A percentile compares a stretch with the other conserved stretches of the same genome.
phyloP scores from a whole-genome alignment of 1,140 invertebrate species.

The Planococcus citri region DNA sequence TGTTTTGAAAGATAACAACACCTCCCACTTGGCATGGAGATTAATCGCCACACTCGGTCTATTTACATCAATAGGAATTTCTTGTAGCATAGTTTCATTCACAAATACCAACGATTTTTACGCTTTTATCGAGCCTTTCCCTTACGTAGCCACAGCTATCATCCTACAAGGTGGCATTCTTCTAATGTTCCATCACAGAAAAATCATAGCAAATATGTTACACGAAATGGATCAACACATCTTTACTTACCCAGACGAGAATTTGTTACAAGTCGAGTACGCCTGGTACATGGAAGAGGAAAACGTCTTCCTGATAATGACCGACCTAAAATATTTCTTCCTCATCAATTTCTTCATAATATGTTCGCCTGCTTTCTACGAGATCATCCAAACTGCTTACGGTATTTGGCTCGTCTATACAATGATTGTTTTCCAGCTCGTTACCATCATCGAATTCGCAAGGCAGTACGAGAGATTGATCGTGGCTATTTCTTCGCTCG shows the following conservation, averaged over 20 bases:
- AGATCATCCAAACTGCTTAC: neutral
- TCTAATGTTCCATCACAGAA: neutral
- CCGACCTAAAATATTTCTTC: neutral
- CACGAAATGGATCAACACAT: neutral
- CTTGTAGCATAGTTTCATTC: neutral
- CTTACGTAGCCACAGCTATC: neutral
- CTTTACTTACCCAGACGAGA: neutral
- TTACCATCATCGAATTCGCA: neutral
- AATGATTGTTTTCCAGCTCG: neutral
- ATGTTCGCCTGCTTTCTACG: neutral
- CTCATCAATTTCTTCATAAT: neutral
- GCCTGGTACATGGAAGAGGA: neutral
- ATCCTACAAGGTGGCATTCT: neutral
- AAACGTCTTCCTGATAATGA: neutral
- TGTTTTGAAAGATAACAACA: too few species aligned
- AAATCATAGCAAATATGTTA: neutral
- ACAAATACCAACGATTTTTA: neutral
- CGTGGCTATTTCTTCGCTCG: too few species aligned
- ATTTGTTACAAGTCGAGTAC: neutral
- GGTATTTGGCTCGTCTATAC: neutral
- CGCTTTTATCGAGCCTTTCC: neutral
- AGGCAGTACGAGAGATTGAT: too few species aligned
- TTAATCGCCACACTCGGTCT: too few species aligned
- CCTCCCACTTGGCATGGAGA: too few species aligned
- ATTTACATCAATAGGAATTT: neutral